Base-by-base conservation (phyloP, 2,888 invertebrate genomes). In the Apamea crenata region DNA sequence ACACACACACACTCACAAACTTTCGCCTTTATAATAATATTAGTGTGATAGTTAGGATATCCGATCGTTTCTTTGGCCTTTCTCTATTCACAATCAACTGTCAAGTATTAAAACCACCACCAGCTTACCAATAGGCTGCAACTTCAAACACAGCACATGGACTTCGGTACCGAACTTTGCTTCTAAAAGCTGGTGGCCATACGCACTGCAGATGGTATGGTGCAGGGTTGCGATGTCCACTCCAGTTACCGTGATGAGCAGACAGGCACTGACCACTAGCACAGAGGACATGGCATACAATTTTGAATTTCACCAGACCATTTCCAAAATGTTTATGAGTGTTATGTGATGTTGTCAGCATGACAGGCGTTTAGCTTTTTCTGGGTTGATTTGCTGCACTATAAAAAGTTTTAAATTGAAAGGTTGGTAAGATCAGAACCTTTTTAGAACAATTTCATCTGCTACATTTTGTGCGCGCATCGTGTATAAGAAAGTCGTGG, bases 161-260 rank as follows among this genome's bases (percentile, higher is more conserved):
- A 77, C 86, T 81, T 96, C 95, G 5, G 90, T 92, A 2, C 94
- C 94, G 75, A 96, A 96, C 79, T 90, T 94, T 0, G 93, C 96
- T 69, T 93, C 88, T 0, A 95, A 82, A 16, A 95, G 79, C 25
- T 90, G 87, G 77, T 94, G 93, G 0, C 95, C 96, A 14, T 92
- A 91, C 0, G 89, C 87, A 65, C 85, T 92, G 89, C 94, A 94
- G 1, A 88, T 70, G 0, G 53, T 72, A 47, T 89, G 87, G 4
- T 44, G 73, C 25, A 56, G 44, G 1, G 25, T 16, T 8, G 47
- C 76, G 29, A 74, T 83, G 16, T 82, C 63, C 66, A 74, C 78
- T 18, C 73, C 76, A 2, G 71, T 44, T 66, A 77, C 73, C 7
- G 59, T 69, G 16, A 84, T 53, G 53, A 88, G 69, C 14, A 80